A percentile compares a stretch with the other conserved stretches of the same genome.
Conservation (phyloP, 2,888 invertebrate species). For the Gandaritis pyraliata region DNA sequence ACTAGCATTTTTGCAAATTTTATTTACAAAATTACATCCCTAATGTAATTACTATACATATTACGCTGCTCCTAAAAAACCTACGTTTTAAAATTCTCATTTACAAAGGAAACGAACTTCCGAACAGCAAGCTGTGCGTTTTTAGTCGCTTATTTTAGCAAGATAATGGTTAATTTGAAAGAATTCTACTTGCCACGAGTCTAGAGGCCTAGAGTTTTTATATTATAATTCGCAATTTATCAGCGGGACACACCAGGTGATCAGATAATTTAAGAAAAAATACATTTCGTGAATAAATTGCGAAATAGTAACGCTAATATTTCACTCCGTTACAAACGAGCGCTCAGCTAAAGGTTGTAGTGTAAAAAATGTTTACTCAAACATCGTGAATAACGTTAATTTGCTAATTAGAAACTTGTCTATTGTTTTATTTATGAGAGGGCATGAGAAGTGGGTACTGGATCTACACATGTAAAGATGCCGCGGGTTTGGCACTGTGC, state of each 20-base stretch:
- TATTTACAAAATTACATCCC: too few species aligned
- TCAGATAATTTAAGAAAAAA: conserved; percentile 28
- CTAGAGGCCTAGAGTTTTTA: conserved; percentile 7
- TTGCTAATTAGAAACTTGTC: conserved; percentile 26
- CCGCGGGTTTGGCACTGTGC: conserved; percentile 20
- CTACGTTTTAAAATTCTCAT: too few species aligned
- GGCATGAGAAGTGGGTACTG: conserved; percentile 8
- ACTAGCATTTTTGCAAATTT: too few species aligned
- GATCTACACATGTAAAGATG: conserved; percentile 11
- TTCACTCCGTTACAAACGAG: conserved; percentile 11
- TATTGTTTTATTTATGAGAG: conserved; percentile 27
- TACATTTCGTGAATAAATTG: conserved; percentile 14
- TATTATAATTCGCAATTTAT: conserved; percentile 9
- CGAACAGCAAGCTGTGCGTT: too few species aligned
- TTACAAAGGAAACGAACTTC: too few species aligned
- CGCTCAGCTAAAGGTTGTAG: conserved; percentile 31
- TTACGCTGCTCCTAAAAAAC: too few species aligned
- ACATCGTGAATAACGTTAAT: conserved; percentile 25
- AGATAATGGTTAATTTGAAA: too few species aligned
- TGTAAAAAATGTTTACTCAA: conserved; percentile 35
- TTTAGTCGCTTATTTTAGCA: too few species aligned
- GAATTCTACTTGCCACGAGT: conserved; percentile 8
- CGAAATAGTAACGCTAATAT: conserved; percentile 16
- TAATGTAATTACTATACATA: too few species aligned
- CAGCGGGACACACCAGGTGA: conserved; percentile 32